Conservation (phyloP, 2,797 vertebrate genomes). For the Gymnodraco acuticeps region DNA sequence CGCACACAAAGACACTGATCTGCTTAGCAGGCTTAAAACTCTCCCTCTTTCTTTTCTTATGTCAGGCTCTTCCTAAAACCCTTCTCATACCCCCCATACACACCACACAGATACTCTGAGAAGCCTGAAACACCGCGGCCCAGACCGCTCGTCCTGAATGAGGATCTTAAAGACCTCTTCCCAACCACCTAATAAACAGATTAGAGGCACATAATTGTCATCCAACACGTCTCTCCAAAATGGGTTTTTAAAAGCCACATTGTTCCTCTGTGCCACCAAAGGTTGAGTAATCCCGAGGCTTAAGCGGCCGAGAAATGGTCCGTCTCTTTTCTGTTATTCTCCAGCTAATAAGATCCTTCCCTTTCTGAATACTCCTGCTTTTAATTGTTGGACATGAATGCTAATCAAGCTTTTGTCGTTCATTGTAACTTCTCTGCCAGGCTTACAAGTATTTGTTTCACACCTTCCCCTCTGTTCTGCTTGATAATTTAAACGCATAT, state of each 20-base stretch:
- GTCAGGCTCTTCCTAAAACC: conserved; percentile 65
- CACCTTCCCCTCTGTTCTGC: conserved; percentile 25
- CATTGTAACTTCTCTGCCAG: conserved; percentile 51
- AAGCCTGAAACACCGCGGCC: conserved; percentile 53
- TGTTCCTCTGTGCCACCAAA: conserved; percentile 76
- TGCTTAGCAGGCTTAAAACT: conserved; percentile 76
- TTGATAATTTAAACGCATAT: not conserved
- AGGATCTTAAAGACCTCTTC: conserved; percentile 79
- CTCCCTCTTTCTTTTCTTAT: conserved; percentile 63
- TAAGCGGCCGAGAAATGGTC: conserved; percentile 72
- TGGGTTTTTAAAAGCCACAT: conserved; percentile 76
- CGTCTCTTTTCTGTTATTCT: conserved; percentile 65
- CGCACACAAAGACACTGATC: conserved; percentile 82
- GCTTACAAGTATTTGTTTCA: conserved; percentile 52
- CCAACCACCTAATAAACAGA: conserved; percentile 79
- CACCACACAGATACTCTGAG: conserved; percentile 45
- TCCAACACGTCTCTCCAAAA: conserved; percentile 71
- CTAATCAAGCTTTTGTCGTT: conserved; percentile 73
- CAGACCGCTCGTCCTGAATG: conserved; percentile 67
- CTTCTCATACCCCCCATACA: conserved; percentile 49
- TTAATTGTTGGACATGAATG: conserved; percentile 74
- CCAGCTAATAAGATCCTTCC: conserved; percentile 77
- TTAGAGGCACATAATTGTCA: conserved; percentile 77
- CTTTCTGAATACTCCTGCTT: conserved; percentile 72
- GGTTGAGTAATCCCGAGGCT: conserved; percentile 77